A percentile compares a stretch with the other conserved stretches of the same genome.
phyloP scores from a whole-genome alignment of 1,140 invertebrate genomes.

The Drosophila erecta region DNA sequence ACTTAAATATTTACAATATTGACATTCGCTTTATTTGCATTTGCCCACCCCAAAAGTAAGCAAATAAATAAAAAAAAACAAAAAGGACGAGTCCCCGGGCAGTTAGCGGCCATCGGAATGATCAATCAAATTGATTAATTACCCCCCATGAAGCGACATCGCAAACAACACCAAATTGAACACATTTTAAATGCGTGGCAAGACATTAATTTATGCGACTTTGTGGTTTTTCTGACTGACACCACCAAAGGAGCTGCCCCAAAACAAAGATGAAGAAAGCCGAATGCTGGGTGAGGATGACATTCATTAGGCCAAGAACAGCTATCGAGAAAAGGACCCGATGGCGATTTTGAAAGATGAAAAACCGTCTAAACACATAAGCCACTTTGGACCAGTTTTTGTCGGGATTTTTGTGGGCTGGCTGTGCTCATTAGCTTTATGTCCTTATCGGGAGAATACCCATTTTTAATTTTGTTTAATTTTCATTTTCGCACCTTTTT shows the following conservation, averaged over 20 bases:
- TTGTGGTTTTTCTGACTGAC: slow-evolving; percentile 55
- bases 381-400: slow-evolving; percentile 50
- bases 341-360: slow-evolving; percentile 12
- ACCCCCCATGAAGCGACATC: slow-evolving; percentile 40
- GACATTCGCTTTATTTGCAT: slow-evolving; percentile 62
- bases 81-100: slow-evolving; percentile 40
- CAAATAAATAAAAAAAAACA: neutral
- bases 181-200: slow-evolving; percentile 68
- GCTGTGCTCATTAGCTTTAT: slow-evolving; percentile 57
- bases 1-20: slow-evolving; percentile 71
- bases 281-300: slow-evolving; percentile 28
- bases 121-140: slow-evolving; percentile 83
- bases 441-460: slow-evolving; percentile 60
- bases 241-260: slow-evolving; percentile 15
- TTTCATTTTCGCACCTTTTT: slow-evolving; percentile 79
- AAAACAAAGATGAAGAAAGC: neutral
- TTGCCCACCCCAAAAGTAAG: neutral
- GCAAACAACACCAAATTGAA: slow-evolving; percentile 39
- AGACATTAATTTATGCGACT: slow-evolving; percentile 70
- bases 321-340: slow-evolving; percentile 28
- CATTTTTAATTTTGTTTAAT: slow-evolving; percentile 80
- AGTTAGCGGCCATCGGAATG: slow-evolving; percentile 58
- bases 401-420: slow-evolving; percentile 23
- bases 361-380: slow-evolving; percentile 56
- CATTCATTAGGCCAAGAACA: slow-evolving; percentile 52